Evolutionary conservation across 23 tunicate genomes (phyloP).

Genomic region (Styela clava): DNA sequence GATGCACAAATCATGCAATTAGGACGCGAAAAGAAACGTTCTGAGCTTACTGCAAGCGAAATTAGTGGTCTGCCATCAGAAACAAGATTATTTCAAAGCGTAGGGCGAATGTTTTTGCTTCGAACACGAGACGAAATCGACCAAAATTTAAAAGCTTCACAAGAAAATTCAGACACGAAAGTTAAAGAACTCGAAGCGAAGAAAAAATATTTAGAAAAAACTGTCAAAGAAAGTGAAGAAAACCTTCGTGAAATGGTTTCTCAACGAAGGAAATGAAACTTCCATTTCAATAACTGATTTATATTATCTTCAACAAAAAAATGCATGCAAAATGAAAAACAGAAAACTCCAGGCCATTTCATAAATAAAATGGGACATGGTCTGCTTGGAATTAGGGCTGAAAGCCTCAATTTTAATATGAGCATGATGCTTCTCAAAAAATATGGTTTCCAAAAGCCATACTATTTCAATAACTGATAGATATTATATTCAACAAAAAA

Average conservation of each 20-base stretch:
- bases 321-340: not conserved
- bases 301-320: not conserved
- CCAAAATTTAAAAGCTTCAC: constrained; percentile 37
- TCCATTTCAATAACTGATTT: not conserved
- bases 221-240: constrained; percentile 88
- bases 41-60: constrained; percentile 46
- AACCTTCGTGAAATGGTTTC: constrained; percentile 91
- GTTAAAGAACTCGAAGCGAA: constrained; percentile 86
- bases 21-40: constrained; percentile 38
- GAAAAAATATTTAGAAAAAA: constrained; percentile 66
- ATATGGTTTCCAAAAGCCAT: no score
- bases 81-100: constrained; percentile 53
- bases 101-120: constrained; percentile 87
- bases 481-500: no score
- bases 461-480: no score
- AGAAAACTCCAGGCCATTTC: not conserved
- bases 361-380: no score
- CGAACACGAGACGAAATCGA: constrained; percentile 48
- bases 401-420: no score
- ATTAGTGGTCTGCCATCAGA: constrained; percentile 42
- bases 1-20: constrained; percentile 58
- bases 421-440: no score
- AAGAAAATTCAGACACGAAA: constrained; percentile 39
- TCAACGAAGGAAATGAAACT: constrained; percentile 63
- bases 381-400: no score